These are phyloP conservation scores for Paratrypauchen microcephalus DNA, from an alignment of 2,797 vertebrate genomes.

Conservation along the genomic window DNA sequence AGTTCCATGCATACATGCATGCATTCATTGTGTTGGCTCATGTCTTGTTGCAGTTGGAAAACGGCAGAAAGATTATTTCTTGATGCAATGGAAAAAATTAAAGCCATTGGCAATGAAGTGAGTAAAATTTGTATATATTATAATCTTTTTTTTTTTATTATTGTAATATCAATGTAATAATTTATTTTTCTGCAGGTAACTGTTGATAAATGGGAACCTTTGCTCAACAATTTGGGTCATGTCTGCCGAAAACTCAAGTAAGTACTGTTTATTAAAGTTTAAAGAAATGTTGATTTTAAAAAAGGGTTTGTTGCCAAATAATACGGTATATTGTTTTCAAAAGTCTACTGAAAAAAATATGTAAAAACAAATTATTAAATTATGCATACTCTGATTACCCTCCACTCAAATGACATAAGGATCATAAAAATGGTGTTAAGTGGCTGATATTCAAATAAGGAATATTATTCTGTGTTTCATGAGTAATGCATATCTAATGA, in stretches of 20 bases:
- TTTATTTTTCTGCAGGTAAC: conserved; percentile 71
- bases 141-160: not conserved
- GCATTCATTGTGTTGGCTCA: not conserved
- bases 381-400: conserved; percentile 56
- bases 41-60: conserved; percentile 86
- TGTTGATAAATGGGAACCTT: conserved; percentile 98
- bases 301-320: too few relatives aligned
- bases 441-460: conserved; percentile 21
- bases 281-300: not conserved
- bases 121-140: conserved; percentile 3
- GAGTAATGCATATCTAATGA: conserved; percentile 2
- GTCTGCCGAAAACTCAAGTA: conserved; percentile 98
- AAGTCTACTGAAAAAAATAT: conserved; percentile 49
- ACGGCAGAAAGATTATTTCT: conserved; percentile 96
- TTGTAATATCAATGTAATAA: not conserved
- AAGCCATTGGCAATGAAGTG: conserved; percentile 98
- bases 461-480: conserved; percentile 15
- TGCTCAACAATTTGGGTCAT: conserved; percentile 96
- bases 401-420: conserved; percentile 38
- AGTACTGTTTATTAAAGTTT: conserved; percentile 57
- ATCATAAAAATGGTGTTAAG: conserved; percentile 18
- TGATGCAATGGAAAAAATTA: conserved; percentile 98
- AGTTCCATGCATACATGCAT: too few relatives aligned
- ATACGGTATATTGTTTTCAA: conserved; percentile 23
- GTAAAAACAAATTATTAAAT: conserved; percentile 53